Evolutionary conservation across 1,140 invertebrate species (phyloP).

Genomic region (Procambarus virginalis): DNA sequence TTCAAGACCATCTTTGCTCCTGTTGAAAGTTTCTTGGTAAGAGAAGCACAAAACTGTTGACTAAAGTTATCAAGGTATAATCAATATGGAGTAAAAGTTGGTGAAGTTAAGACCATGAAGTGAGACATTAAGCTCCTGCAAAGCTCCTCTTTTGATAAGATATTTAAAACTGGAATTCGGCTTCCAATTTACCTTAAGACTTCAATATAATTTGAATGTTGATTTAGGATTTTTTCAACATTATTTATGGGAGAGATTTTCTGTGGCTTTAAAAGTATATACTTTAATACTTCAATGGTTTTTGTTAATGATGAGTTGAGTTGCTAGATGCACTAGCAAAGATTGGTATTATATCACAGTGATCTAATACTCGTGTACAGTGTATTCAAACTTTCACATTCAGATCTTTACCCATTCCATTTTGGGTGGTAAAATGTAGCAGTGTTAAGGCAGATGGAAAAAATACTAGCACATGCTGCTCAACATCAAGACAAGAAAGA

Average conservation of each 20-base stretch:
- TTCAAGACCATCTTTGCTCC: not conserved
- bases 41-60: conserved; percentile 8
- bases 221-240: not conserved
- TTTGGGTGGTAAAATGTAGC: not conserved
- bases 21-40: conserved; percentile 6
- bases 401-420: not conserved
- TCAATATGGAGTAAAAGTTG: not conserved
- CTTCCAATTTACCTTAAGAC: too few species aligned
- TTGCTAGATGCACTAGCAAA: not conserved
- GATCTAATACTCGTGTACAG: too few species aligned
- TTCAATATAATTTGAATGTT: not conserved
- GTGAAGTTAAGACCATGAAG: not conserved
- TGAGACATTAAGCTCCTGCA: too few species aligned
- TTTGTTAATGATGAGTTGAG: not conserved
- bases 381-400: too few species aligned
- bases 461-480: too few species aligned
- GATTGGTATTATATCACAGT: not conserved
- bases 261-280: not conserved
- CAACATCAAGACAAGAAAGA: too few species aligned
- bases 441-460: not conserved
- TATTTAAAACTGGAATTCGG: too few species aligned
- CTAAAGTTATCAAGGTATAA: not conserved
- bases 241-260: not conserved
- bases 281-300: too few species aligned
- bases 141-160: too few species aligned